Percentiles rank a stretch among this genome's conserved stretches.
phyloP scores from a whole-genome alignment of 2,888 invertebrate species.

The Drosophila conformis region DNA sequence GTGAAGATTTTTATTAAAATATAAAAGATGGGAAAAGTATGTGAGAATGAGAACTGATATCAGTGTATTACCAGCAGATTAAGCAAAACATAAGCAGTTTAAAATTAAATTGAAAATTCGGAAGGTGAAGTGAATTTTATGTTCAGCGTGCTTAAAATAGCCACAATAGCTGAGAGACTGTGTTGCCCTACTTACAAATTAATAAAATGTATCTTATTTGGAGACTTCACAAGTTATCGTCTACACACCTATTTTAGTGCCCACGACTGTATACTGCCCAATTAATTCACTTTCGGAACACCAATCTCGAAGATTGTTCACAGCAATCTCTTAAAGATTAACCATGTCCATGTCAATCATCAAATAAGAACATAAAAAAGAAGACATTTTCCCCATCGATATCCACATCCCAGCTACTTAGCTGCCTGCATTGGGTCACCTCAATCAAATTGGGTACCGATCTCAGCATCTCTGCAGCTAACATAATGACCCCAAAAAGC shows the following conservation, averaged over 20 bases:
- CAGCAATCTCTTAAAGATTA: slow-evolving; percentile 19
- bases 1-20: no score
- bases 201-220: neutral
- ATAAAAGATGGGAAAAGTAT: neutral
- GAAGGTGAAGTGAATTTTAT: neutral
- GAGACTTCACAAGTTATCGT: neutral
- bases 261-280: neutral
- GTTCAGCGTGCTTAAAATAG: neutral
- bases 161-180: neutral
- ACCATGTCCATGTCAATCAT: slow-evolving; percentile 18
- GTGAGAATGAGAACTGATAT: neutral
- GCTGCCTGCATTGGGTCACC: slow-evolving; percentile 35
- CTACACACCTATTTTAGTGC: neutral
- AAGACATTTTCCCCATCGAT: slow-evolving; percentile 2
- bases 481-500: slow-evolving; percentile 74
- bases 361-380: slow-evolving; percentile 1
- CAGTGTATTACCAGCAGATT: neutral
- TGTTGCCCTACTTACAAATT: neutral
- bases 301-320: neutral
- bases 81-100: neutral
- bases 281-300: neutral
- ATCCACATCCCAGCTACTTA: slow-evolving; percentile 34
- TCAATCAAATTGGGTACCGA: slow-evolving; percentile 50
- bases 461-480: slow-evolving; percentile 36
- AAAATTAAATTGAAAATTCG: no score